Conservation (phyloP, 2,888 invertebrate genomes). For the Xanthorhoe spadicearia region DNA sequence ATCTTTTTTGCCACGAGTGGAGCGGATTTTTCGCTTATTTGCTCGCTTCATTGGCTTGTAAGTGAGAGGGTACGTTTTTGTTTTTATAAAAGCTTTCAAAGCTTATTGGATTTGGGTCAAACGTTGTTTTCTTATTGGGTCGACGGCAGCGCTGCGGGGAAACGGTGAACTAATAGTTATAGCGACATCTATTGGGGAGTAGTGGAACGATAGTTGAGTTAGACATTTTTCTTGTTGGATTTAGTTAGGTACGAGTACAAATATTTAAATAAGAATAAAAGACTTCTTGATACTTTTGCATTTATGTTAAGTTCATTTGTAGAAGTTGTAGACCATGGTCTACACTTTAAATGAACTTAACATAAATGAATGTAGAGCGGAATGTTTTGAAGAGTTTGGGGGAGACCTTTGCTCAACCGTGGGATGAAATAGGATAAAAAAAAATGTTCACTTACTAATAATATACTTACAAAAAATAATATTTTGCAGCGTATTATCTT, state of each 20-base stretch:
- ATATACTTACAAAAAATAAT: too few relatives aligned
- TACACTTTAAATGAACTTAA: too few relatives aligned
- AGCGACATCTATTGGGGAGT: constrained; percentile 36
- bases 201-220: constrained; percentile 12
- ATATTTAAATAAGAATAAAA: background rate
- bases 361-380: too few relatives aligned
- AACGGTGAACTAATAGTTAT: constrained; percentile 49
- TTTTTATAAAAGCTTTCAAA: constrained; percentile 56
- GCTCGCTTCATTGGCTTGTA: constrained; percentile 83
- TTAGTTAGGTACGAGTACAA: background rate
- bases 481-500: too few relatives aligned
- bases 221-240: constrained; percentile 5
- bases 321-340: too few relatives aligned
- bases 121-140: constrained; percentile 52
- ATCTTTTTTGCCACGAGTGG: constrained; percentile 78
- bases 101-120: constrained; percentile 72
- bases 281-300: too few relatives aligned
- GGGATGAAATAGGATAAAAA: too few relatives aligned
- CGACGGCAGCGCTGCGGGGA: constrained; percentile 39
- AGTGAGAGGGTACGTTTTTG: constrained; percentile 77
- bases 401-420: too few relatives aligned
- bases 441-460: too few relatives aligned
- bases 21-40: constrained; percentile 83
- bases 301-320: too few relatives aligned
- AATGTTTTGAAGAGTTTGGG: too few relatives aligned